A percentile compares a stretch with the other conserved stretches of the same genome.
phyloP scores from a whole-genome alignment of 2,888 invertebrate genomes.

The Elegia similella region DNA sequence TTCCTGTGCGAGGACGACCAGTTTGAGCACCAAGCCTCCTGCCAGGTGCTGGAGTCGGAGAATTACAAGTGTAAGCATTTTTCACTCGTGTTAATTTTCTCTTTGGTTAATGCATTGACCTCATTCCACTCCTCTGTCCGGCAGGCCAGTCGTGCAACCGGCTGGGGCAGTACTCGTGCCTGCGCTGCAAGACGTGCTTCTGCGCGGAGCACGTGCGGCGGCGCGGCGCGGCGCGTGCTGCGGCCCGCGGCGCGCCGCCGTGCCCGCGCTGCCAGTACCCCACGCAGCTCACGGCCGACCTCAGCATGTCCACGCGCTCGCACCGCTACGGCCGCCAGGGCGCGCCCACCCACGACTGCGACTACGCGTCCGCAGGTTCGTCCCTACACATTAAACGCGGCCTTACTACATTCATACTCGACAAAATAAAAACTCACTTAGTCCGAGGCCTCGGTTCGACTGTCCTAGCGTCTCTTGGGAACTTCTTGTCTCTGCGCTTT shows the following conservation, averaged over 20 bases:
- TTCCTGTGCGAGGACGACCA: conserved; percentile 97
- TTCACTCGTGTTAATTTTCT: not conserved
- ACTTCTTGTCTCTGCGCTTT: no score
- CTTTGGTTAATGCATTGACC: no score
- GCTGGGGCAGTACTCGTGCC: conserved; percentile 96
- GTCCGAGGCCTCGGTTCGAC: no score
- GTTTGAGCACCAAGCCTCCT: conserved; percentile 98
- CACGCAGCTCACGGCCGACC: conserved; percentile 95
- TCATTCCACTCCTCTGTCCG: no score
- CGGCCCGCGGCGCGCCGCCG: conserved; percentile 73
- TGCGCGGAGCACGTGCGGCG: conserved; percentile 98
- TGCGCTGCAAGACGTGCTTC: conserved; percentile 97
- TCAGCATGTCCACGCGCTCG: conserved; percentile 95
- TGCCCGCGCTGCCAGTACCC: conserved; percentile 97
- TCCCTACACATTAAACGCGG: no score
- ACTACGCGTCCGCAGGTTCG: conserved; percentile 67
- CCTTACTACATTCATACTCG: no score
- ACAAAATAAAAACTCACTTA: no score
- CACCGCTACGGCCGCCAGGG: conserved; percentile 95
- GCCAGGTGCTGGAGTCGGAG: conserved; percentile 97
- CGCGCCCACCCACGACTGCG: conserved; percentile 84
- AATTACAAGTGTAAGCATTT: conserved; percentile 92
- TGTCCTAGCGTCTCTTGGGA: no score
- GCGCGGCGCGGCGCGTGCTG: conserved; percentile 42
- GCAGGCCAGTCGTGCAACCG: conserved; percentile 96